Base-by-base conservation (phyloP, 2,113 vertebrate species). In the Burhinus oedicnemus region DNA sequence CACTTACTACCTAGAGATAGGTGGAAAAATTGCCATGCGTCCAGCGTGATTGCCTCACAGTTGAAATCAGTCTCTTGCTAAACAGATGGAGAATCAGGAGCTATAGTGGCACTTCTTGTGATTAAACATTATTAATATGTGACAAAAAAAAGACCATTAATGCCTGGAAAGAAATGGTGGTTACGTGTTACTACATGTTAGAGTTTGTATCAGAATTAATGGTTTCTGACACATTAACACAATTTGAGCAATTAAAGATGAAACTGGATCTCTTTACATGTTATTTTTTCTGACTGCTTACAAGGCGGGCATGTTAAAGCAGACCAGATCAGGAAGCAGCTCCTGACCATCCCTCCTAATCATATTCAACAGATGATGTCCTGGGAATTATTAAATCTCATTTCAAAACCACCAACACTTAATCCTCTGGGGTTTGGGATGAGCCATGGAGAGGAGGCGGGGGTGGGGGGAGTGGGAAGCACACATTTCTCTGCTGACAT, bases 151-250 rank as follows among this genome's bases (percentile, higher is more conserved):
- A 87, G 47, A 36, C 40, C 8, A 30, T 69, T 84, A 79, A 79
- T 17, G 34, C 27, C 30, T 61, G 57, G 61, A 75, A 75, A 84
- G 49, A 89, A 92, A 52, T 0, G 2, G 58, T 55, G 15, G 34
- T 75, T 92, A 75, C 1, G 0, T 65, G 52, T 87, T 84, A 32
- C 57, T 89, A 55, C 51, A 21, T 54, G 40, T 66, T 91, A 54
- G 40, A 69, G 36, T 92, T 87, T 82, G 47, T 91, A 62, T 79
- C 77, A 93, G 70, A 90, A 95, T 76, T 87, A 91, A 92, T 62
- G 36, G 22, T 79, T 92, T 89, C 70, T 97, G 90, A 89, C 65
- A 65, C 34, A 82, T 92, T 54, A 92, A 57, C 25, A 44, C 69
- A 64, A 84, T 76, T 36, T 49, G 49, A 91, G 61, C 87, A 69